Percentiles rank a stretch among this genome's conserved stretches.
phyloP scores from a whole-genome alignment of 2,113 vertebrate species.

The Oceanites oceanicus region DNA sequence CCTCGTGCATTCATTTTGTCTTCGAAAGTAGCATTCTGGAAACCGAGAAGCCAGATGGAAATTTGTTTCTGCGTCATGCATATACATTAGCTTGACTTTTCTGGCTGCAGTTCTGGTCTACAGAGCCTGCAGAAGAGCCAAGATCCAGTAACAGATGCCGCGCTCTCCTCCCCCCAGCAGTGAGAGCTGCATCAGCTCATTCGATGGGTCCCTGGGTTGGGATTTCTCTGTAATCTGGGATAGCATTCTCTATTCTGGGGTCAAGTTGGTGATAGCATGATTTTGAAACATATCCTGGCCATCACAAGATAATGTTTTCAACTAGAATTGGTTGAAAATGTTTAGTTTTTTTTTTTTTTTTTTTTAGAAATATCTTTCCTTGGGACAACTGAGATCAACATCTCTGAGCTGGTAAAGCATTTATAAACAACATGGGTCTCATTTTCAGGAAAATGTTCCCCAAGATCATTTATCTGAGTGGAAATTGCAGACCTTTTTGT shows the following conservation, averaged over 20 bases:
- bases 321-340: neutral
- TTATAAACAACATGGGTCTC: neutral
- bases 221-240: neutral
- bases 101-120: neutral
- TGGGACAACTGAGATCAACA: neutral
- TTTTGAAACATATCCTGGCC: neutral
- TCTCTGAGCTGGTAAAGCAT: neutral
- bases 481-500: conserved; percentile 19
- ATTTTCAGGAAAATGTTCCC: neutral
- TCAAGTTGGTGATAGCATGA: neutral
- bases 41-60: neutral
- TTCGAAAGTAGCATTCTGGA: neutral
- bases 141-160: neutral
- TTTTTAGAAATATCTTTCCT: neutral
- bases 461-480: neutral
- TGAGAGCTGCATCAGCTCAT: neutral
- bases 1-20: neutral
- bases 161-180: neutral
- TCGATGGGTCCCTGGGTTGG: neutral
- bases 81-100: conserved; percentile 17
- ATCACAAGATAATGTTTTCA: neutral
- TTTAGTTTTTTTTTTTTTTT: neutral
- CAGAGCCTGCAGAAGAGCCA: conserved; percentile 1
- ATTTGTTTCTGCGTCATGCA: neutral
- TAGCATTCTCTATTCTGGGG: neutral